Evolutionary conservation across 2,113 vertebrate species (phyloP), one percentile per base, ranked within the genome.

Genomic region (Passerina amoena): DNA sequence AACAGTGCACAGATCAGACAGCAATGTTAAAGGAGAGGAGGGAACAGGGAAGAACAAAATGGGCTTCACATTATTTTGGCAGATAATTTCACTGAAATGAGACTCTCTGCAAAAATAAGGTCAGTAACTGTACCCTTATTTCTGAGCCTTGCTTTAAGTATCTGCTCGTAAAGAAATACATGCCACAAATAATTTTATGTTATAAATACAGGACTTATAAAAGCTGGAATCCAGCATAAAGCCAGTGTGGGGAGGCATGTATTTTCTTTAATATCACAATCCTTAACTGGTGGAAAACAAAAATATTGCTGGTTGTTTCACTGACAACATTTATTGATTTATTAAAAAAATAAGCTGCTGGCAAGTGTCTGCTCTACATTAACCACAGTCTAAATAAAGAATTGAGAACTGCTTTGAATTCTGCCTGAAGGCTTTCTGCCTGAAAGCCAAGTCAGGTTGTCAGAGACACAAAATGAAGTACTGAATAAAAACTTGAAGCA

Each of bases 1-100:
- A 96, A 81, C 81, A 94, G 96, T 77, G 48, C 54, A 63, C 80
- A 77, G 68, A 92, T 82, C 86, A 92, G 78, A 65, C 63, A 77
- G 87, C 0, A 2, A 44, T 82, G 72, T 48, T 94, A 72, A 78
- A 94, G 61, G 66, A 54, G 30, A 87, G 66, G 73, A 79, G 79
- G 75, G 45, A 89, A 61, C 9, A 38, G 53, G 31, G 59, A 82
- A 76, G 48, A 83, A 81, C 31, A 86, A 86, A 93, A 94, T 60
- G 47, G 61, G 23, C 47, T 88, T 73, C 68, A 56, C 27, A 20
- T 84, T 78, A 87, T 75, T 88, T 92, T 86, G 80, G 82, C 75
- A 90, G 75, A 57, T 70, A 87, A 71, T 69, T 92, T 82, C 44
- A 76, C 40, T 78, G 75, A 80, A 91, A 89, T 73, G 50, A 70